Evolutionary conservation across 1,140 invertebrate species (phyloP).

Genomic region (Pomacea maculata): DNA sequence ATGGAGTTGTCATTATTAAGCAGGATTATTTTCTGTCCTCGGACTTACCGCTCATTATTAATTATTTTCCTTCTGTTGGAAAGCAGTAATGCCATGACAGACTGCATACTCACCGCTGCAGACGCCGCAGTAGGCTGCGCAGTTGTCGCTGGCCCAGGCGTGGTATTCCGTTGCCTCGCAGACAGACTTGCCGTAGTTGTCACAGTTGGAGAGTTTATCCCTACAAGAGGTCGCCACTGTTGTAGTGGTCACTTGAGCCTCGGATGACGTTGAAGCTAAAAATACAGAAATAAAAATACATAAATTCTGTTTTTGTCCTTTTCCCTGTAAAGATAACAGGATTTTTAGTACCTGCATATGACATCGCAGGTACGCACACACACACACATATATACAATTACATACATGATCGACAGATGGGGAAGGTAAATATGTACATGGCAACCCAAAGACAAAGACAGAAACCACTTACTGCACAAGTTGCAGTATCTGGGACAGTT

Average conservation of each 20-base stretch:
- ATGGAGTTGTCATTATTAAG: no score
- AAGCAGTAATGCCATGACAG: no score
- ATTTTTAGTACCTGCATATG: background rate
- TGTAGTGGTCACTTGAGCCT: constrained; percentile 1
- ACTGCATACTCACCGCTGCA: background rate
- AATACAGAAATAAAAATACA: no score
- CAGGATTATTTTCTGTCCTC: no score
- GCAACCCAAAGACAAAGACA: background rate
- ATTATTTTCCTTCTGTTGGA: no score
- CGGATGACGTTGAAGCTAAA: background rate
- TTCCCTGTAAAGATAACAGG: no score
- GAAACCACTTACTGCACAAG: constrained; percentile 41
- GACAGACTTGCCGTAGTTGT: constrained; percentile 27
- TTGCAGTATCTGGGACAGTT: constrained; percentile 50
- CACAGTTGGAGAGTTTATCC: constrained; percentile 42
- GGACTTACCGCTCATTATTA: no score
- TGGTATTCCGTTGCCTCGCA: constrained; percentile 33
- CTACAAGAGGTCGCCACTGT: constrained; percentile 14
- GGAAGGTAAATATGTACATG: background rate
- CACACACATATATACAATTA: background rate
- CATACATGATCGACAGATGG: background rate
- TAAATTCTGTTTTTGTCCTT: no score
- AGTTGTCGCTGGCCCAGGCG: constrained; percentile 52
- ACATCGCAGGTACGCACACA: background rate
- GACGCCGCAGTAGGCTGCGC: constrained; percentile 39